A percentile compares a stretch with the other conserved stretches of the same genome.
These are phyloP conservation scores for Hirudo medicinalis DNA, from an alignment of 1,140 invertebrate species.

Conservation along the genomic window DNA sequence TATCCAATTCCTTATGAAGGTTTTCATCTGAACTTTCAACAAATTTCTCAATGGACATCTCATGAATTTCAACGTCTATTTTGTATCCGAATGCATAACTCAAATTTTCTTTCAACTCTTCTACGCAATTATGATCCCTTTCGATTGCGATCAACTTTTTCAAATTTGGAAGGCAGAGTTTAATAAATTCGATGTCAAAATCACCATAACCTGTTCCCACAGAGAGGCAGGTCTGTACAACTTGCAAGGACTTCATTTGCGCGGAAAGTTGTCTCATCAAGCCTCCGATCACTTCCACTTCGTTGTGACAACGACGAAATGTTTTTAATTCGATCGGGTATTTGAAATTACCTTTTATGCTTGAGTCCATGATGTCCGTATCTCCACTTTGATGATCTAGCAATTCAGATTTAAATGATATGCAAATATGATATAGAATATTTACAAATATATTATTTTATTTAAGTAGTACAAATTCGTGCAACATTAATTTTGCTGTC, in stretches of 20 bases:
- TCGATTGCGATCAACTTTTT: background rate
- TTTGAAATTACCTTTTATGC: too few species aligned
- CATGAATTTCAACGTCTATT: background rate
- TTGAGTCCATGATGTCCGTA: too few species aligned
- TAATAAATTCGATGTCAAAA: slow-evolving; percentile 1
- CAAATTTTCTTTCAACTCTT: slow-evolving; percentile 3
- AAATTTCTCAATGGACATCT: background rate
- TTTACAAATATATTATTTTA: too few species aligned
- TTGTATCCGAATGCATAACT: background rate
- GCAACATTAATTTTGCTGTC: too few species aligned
- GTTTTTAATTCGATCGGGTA: too few species aligned
- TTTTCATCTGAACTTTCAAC: background rate
- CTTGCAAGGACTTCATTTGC: background rate
- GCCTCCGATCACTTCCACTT: background rate
- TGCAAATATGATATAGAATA: too few species aligned
- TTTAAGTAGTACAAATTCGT: too few species aligned
- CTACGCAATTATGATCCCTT: background rate
- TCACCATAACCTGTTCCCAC: slow-evolving; percentile 1
- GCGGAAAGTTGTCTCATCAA: background rate
- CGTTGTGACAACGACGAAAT: background rate
- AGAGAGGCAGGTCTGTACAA: background rate
- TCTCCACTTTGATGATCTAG: too few species aligned
- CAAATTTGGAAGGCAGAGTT: slow-evolving; percentile 3
- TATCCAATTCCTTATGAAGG: background rate
- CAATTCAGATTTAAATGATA: too few species aligned